Evolutionary conservation across 2,888 invertebrate genomes (phyloP).

Genomic region (Agrotis clavis): DNA sequence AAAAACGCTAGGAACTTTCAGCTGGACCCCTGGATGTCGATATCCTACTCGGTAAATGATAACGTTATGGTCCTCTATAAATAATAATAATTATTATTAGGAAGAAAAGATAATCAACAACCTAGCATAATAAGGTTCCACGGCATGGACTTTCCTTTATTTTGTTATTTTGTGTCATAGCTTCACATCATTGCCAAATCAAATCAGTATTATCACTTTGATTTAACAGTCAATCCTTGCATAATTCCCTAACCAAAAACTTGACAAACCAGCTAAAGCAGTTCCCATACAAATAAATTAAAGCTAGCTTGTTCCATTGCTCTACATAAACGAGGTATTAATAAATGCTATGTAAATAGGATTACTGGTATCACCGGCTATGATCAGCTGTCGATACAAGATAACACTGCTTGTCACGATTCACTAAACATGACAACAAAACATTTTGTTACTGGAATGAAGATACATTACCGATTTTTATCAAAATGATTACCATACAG

Average conservation of each 20-base stretch:
- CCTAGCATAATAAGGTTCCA: too few species aligned
- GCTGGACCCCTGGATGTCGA: too few species aligned
- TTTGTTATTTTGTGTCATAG: too few species aligned
- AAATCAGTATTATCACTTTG: constrained; percentile 2
- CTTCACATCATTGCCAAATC: not conserved
- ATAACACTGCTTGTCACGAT: constrained; percentile 48
- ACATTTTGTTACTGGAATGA: constrained; percentile 17
- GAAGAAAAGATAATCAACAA: too few species aligned
- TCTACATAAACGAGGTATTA: constrained; percentile 34
- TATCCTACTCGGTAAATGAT: too few species aligned
- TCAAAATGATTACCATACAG: not conserved
- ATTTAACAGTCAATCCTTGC: not conserved
- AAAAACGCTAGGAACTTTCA: too few species aligned
- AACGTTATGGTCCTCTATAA: too few species aligned
- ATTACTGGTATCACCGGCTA: constrained; percentile 44
- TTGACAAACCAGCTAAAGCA: constrained; percentile 11
- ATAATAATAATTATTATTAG: too few species aligned
- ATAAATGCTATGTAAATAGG: constrained; percentile 54
- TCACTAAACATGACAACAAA: constrained; percentile 31
- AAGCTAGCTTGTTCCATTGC: constrained; percentile 8
- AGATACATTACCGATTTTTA: constrained; percentile 31
- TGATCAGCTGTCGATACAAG: constrained; percentile 45
- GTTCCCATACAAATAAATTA: constrained; percentile 33
- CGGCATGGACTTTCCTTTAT: too few species aligned
- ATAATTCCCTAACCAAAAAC: constrained; percentile 12